A percentile compares a stretch with the other conserved stretches of the same genome.
Evolutionary conservation across 2,113 vertebrate species (phyloP).

Genomic region (Taxidea taxus): DNA sequence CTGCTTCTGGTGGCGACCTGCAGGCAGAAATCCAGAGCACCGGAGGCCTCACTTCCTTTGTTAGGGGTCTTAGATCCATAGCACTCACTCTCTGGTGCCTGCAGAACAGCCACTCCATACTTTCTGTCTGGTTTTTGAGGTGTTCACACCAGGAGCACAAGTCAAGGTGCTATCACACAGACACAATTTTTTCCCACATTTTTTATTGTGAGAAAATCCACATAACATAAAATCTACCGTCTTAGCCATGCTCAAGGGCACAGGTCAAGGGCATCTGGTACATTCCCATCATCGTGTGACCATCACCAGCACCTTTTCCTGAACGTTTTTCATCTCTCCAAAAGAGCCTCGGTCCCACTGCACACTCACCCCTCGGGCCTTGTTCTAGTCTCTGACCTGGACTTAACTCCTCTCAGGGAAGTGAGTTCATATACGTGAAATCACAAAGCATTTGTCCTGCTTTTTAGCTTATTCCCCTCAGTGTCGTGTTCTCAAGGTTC

Average conservation of each 20-base stretch:
- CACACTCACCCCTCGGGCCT: neutral
- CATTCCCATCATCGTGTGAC: neutral
- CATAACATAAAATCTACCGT: neutral
- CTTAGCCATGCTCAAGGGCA: neutral
- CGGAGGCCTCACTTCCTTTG: rapidly evolving
- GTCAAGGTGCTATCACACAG: rapidly evolving
- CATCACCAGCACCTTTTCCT: neutral
- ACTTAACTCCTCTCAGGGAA: neutral
- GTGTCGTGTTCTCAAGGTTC: neutral
- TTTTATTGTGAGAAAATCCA: neutral
- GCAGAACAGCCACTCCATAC: rapidly evolving
- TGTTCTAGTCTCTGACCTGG: neutral
- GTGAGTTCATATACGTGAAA: neutral
- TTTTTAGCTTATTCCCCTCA: neutral
- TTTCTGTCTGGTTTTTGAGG: neutral
- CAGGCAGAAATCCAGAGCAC: rapidly evolving
- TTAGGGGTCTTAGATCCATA: rapidly evolving
- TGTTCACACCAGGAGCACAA: neutral
- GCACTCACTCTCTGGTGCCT: neutral
- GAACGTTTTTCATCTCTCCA: neutral
- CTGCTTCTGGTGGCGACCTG: rapidly evolving
- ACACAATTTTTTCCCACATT: neutral
- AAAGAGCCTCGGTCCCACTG: neutral
- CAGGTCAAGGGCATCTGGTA: neutral
- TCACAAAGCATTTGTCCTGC: neutral